Evolutionary conservation across 2,113 vertebrate species (phyloP), one percentile per base, ranked within the genome.

Genomic region (Xiphophorus couchianus): DNA sequence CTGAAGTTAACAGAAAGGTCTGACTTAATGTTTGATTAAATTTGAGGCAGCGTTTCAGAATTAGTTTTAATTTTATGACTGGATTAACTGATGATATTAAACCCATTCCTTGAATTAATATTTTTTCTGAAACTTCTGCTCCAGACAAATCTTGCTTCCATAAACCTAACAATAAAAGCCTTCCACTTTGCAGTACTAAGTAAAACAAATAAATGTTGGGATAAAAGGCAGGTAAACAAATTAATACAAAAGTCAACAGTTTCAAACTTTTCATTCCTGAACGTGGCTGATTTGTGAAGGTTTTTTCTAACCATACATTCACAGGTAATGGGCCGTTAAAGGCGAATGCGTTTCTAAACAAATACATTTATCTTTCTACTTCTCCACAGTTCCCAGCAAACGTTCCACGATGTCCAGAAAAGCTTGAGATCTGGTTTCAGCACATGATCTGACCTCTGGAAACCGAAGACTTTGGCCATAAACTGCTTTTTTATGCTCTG

Each of bases 401-500:
- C 76, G 69, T 30, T 82, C 68, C 86, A 81, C 76, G 72, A 80
- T 90, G 84, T 89, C 86, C 83, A 92, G 88, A 87, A 91, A 88
- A 81, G 83, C 85, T 62, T 30, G 66, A 80, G 86, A 84, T 92
- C 90, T 86, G 80, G 89, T 93, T 94, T 94, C 89, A 93, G 87
- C 81, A 77, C 89, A 84, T 82, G 83, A 76, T 79, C 76, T 93
- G 92, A 94, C 92, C 93, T 90, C 86, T 82, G 86, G 89, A 93
- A 94, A 94, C 88, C 88, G 86, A 91, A 93, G 91, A 91, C 91
- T 85, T 80, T 86, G 88, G 86, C 86, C 84, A 91, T 89, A 85
- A 93, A 92, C 89, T 90, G 87, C 86, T 86, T 90, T 91, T 90
- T 89, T 90, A 92, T 88, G 90, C 92, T 87, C 89, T 85, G 66